phyloP scores from a whole-genome alignment of 2,888 invertebrate species.

The Cyaniris semiargus region DNA sequence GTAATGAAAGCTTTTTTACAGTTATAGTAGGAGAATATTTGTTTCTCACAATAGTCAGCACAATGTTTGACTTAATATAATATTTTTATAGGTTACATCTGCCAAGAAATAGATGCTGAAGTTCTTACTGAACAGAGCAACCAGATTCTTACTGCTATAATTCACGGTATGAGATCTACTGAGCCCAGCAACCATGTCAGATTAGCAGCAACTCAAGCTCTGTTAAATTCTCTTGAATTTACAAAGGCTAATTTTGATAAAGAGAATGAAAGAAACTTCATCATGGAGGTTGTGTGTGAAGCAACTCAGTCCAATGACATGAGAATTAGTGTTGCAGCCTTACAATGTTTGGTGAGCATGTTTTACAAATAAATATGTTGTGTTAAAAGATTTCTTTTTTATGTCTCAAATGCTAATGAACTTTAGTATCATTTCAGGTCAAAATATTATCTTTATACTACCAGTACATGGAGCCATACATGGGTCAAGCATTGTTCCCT shows the following conservation, averaged over 20 bases:
- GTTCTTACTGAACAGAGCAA: conserved; percentile 96
- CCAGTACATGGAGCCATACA: conserved; percentile 99
- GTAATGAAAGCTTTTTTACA: too few relatives aligned
- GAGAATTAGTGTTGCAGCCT: conserved; percentile 96
- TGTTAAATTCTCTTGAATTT: conserved; percentile 98
- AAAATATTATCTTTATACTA: conserved; percentile 99
- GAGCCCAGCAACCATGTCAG: conserved; percentile 97
- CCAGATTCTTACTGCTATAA: conserved; percentile 98
- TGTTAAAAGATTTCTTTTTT: background rate
- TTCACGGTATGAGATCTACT: conserved; percentile 98
- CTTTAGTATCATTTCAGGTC: conserved; percentile 56
- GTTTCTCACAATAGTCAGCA: background rate
- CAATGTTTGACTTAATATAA: background rate
- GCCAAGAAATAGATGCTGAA: conserved; percentile 98
- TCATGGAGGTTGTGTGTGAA: conserved; percentile 99
- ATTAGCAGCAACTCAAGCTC: conserved; percentile 97
- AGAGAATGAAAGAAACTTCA: conserved; percentile 97
- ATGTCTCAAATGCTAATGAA: background rate
- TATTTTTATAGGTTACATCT: conserved; percentile 86
- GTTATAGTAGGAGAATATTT: background rate
- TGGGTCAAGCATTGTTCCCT: conserved; percentile 98
- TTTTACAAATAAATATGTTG: conserved; percentile 11
- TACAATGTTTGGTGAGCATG: conserved; percentile 93
- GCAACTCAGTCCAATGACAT: conserved; percentile 96
- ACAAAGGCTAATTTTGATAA: conserved; percentile 99